phyloP scores from a whole-genome alignment of 2,888 invertebrate species.

The Leptodirus hochenwartii region DNA sequence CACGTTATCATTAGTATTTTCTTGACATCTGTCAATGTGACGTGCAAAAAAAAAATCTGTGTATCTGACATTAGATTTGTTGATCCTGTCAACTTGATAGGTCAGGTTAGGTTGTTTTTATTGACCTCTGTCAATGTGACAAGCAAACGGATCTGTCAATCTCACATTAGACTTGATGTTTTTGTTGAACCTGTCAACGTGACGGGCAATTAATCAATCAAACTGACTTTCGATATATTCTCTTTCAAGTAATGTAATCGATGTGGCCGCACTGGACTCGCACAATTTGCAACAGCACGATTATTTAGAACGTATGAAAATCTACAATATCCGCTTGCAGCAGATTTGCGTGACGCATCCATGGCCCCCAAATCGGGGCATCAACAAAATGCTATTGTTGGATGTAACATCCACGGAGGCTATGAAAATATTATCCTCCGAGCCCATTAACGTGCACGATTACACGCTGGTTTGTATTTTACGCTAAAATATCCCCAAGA shows the following conservation, averaged over 20 bases:
- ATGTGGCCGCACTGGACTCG: slow-evolving; percentile 80
- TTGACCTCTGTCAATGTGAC: too few species aligned
- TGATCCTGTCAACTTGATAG: too few species aligned
- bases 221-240: too few species aligned
- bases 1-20: too few species aligned
- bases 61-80: too few species aligned
- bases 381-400: slow-evolving; percentile 32
- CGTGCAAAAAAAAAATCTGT: too few species aligned
- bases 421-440: slow-evolving; percentile 42
- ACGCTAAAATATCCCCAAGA: not conserved
- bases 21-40: too few species aligned
- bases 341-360: slow-evolving; percentile 31
- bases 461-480: slow-evolving; percentile 45
- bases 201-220: too few species aligned
- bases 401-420: slow-evolving; percentile 63
- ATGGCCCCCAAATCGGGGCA: slow-evolving; percentile 28
- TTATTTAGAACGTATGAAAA: slow-evolving; percentile 62
- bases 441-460: slow-evolving; percentile 42
- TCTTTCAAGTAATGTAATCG: slow-evolving; percentile 69
- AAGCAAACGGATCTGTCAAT: too few species aligned
- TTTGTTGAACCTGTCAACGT: too few species aligned
- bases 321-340: slow-evolving; percentile 41
- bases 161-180: too few species aligned
- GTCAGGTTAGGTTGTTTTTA: too few species aligned
- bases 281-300: slow-evolving; percentile 80